These are phyloP conservation scores for Melanchra persicariae DNA, from an alignment of 2,888 invertebrate species.

Conservation along the genomic window DNA sequence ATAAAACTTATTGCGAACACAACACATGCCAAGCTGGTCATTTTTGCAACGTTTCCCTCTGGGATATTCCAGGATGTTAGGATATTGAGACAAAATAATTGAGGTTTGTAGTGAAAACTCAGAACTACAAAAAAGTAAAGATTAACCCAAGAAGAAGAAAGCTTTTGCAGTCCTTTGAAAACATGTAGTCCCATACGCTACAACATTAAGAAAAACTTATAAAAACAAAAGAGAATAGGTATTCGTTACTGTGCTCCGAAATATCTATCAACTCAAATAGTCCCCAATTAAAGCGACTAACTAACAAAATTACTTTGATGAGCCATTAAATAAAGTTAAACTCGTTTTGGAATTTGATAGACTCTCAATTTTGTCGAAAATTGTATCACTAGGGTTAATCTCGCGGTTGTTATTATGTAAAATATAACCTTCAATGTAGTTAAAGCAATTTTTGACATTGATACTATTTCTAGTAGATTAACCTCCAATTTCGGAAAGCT, in stretches of 20 bases:
- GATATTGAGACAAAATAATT: not conserved
- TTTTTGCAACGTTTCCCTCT: not conserved
- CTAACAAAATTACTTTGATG: slow-evolving; percentile 46
- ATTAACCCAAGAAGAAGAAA: too few relatives aligned
- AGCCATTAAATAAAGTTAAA: slow-evolving; percentile 43
- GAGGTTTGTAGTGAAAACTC: too few relatives aligned
- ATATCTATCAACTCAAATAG: not conserved
- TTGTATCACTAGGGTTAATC: slow-evolving; percentile 68
- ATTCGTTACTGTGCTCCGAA: not conserved
- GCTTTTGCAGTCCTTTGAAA: not conserved
- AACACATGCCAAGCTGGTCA: too few relatives aligned
- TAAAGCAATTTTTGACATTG: slow-evolving; percentile 14
- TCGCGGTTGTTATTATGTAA: slow-evolving; percentile 66
- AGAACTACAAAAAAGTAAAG: not conserved
- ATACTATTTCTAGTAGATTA: not conserved
- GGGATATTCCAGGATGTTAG: not conserved
- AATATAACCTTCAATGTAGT: too few relatives aligned
- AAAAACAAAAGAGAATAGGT: slow-evolving; percentile 4
- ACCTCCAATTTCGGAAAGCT: not conserved
- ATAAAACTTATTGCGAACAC: slow-evolving; percentile 4
- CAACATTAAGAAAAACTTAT: not conserved
- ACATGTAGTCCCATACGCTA: not conserved
- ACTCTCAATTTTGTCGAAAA: slow-evolving; percentile 65
- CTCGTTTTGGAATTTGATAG: slow-evolving; percentile 54
- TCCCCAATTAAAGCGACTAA: slow-evolving; percentile 23